Base-by-base conservation (phyloP, 2,113 vertebrate genomes). In the Proterorhinus semilunaris region DNA sequence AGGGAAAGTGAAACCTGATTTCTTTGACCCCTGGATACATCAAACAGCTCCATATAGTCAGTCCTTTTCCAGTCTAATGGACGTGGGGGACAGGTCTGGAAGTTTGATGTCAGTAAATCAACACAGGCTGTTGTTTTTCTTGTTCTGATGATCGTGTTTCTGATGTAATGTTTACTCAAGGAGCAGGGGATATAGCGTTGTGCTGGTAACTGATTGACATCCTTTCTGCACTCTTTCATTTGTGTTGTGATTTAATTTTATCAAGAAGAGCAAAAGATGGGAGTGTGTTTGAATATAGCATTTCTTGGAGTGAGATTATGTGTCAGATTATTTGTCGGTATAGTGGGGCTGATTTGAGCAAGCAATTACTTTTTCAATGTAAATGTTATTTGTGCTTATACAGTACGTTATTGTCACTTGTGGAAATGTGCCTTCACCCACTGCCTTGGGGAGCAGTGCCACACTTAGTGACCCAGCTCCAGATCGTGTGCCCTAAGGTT, bases 1-100 rank as follows among this genome's bases (percentile, higher is more conserved):
- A 83, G 81, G 83, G 62, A 82, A 87, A 84, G 75, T 83, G 83
- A 84, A 87, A 74, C 65, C 76, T 80, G 75, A 76, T 73, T 81
- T 83, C 74, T 82, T 79, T 83, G 78, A 87, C 87, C 85, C 79
- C 47, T 78, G 78, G 79, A 76, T 65, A 84, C 76, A 88, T 88
- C 82, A 88, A 82, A 85, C 45, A 0, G 58, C 53, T 74, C 78
- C 15, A 63, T 73, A 83, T 69, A 75, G 88, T 74, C 68, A 71
- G 68, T 63, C 69, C 46, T 62, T 76, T 74, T 7, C 64, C 65
- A 66, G 61, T 63, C 36, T 68, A 64, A 74, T 69, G 69, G 66
- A 67, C 57, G 66, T 11, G 17, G 44, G 69, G 74, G 66, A 46
- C 53, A 69, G 66, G 57, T 74, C 46, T 62, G 65, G 1, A 3